Evolutionary conservation across 2,888 invertebrate genomes (phyloP).

Genomic region (Emmelina monodactyla): DNA sequence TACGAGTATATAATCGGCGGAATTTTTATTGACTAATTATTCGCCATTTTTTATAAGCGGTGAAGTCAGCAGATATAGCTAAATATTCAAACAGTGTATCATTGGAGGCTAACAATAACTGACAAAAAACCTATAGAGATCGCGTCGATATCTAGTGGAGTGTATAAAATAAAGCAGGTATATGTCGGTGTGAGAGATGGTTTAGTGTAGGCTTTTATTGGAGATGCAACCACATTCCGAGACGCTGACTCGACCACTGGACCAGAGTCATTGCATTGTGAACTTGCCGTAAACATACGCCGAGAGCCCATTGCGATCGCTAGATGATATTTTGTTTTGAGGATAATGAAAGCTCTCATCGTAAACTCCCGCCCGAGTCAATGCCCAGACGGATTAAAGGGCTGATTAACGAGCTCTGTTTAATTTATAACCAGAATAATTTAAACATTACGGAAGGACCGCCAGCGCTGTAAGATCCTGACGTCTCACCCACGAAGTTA

Average conservation of each 20-base stretch:
- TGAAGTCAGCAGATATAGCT: conserved; percentile 66
- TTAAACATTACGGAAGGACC: conserved; percentile 46
- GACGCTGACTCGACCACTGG: conserved; percentile 31
- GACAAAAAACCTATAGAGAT: conserved; percentile 43
- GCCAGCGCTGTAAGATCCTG: conserved; percentile 19
- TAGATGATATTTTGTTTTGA: conserved; percentile 19
- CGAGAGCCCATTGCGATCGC: conserved; percentile 26
- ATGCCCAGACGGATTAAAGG: conserved; percentile 63
- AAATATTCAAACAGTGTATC: conserved; percentile 65
- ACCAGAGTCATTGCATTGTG: conserved; percentile 15
- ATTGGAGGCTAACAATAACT: conserved; percentile 60
- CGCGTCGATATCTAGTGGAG: conserved; percentile 42
- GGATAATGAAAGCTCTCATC: conserved; percentile 31
- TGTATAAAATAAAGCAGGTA: conserved; percentile 16
- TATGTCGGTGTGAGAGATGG: conserved; percentile 2
- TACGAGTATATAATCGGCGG: conserved; percentile 55
- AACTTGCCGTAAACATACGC: conserved; percentile 27
- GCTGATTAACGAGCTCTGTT: conserved; percentile 55
- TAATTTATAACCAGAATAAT: conserved; percentile 62
- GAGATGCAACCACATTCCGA: conserved; percentile 50
- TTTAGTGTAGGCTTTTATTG: conserved; percentile 12
- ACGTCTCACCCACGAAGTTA: no score
- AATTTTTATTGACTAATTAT: conserved; percentile 67
- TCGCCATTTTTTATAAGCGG: conserved; percentile 58
- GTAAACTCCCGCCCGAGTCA: conserved; percentile 34